phyloP scores from a whole-genome alignment of 2,888 invertebrate species.

The Tyria jacobaeae region DNA sequence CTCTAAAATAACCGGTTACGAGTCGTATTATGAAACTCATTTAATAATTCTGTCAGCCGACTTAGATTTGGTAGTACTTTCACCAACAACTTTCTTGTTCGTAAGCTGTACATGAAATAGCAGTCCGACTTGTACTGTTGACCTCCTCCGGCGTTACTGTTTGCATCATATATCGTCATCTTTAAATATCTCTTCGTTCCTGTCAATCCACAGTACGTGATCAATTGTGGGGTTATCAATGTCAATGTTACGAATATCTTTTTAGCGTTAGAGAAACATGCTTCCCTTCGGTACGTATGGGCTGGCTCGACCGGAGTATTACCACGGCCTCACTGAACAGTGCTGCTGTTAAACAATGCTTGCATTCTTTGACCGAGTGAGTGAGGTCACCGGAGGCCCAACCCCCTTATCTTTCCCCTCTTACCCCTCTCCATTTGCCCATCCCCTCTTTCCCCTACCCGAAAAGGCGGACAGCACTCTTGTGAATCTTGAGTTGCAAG shows the following conservation, averaged over 20 bases:
- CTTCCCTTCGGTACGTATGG: too few species aligned
- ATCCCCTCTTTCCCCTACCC: too few species aligned
- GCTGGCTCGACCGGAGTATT: too few species aligned
- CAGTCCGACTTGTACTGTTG: slow-evolving; percentile 62
- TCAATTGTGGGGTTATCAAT: slow-evolving; percentile 60
- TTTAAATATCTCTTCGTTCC: slow-evolving; percentile 62
- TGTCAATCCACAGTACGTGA: slow-evolving; percentile 56
- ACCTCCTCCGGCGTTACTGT: slow-evolving; percentile 72
- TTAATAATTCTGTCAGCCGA: slow-evolving; percentile 73
- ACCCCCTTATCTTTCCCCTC: too few species aligned
- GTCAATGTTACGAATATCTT: slow-evolving; percentile 53
- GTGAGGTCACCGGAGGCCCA: too few species aligned
- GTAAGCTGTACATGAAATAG: slow-evolving; percentile 64
- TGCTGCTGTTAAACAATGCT: too few species aligned
- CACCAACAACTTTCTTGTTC: slow-evolving; percentile 79
- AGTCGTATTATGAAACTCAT: slow-evolving; percentile 78
- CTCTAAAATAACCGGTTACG: slow-evolving; percentile 71
- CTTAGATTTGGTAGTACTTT: slow-evolving; percentile 78
- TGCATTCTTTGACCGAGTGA: too few species aligned
- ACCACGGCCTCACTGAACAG: too few species aligned
- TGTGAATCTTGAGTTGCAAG: too few species aligned
- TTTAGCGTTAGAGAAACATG: too few species aligned
- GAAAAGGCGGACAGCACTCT: too few species aligned
- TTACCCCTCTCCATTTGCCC: too few species aligned
- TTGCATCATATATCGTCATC: slow-evolving; percentile 65